phyloP scores from a whole-genome alignment of 2,113 vertebrate genomes.

The Aleadryas rufinucha region DNA sequence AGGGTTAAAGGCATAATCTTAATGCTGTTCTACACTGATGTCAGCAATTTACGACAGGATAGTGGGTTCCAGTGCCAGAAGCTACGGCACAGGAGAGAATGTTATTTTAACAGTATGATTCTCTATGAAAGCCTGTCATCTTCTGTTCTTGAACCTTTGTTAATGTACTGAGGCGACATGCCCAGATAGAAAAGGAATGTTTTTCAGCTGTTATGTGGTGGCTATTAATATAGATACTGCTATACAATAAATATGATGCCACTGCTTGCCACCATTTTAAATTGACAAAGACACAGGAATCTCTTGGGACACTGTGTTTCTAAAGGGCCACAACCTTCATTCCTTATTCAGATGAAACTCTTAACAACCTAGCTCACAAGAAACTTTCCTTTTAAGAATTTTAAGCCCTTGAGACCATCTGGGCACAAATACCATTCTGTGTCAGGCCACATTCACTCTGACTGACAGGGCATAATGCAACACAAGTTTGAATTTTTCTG shows the following conservation, averaged over 20 bases:
- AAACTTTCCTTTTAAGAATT: conserved; percentile 22
- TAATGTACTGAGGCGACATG: conserved; percentile 52
- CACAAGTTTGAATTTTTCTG: conserved; percentile 10
- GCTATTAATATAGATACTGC: conserved; percentile 48
- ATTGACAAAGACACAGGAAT: neutral
- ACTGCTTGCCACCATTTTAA: conserved; percentile 17
- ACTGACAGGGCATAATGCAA: conserved; percentile 22
- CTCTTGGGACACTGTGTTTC: neutral
- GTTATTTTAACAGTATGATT: conserved; percentile 43
- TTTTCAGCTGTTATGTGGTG: conserved; percentile 38
- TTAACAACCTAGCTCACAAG: neutral
- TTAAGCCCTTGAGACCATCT: conserved; percentile 4
- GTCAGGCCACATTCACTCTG: conserved; percentile 13
- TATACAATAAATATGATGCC: conserved; percentile 5
- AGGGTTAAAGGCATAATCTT: conserved; percentile 22
- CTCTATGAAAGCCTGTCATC: conserved; percentile 63
- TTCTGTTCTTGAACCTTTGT: conserved; percentile 51
- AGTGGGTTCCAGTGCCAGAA: conserved; percentile 36
- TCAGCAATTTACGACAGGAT: conserved; percentile 30
- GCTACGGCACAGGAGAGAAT: neutral
- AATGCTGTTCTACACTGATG: neutral
- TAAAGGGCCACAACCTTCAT: neutral
- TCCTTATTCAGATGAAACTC: conserved; percentile 1
- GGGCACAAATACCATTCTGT: conserved; percentile 4
- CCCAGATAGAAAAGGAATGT: conserved; percentile 36